These are phyloP conservation scores for Steinernema feltiae DNA, from an alignment of 1,140 invertebrate genomes.

Conservation along the genomic window DNA sequence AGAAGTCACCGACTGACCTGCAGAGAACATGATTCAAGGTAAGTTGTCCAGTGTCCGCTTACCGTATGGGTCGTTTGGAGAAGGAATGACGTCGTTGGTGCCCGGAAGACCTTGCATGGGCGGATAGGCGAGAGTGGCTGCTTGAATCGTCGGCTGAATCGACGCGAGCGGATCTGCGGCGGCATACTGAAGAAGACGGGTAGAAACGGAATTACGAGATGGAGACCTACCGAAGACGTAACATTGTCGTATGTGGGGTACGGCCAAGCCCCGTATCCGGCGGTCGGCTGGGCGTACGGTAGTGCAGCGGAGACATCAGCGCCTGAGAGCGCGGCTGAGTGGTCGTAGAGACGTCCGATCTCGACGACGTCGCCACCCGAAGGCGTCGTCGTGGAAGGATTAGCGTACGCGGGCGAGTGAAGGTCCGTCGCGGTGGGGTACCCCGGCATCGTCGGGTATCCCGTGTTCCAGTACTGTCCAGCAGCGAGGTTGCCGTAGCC, in stretches of 20 bases:
- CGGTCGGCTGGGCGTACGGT: neutral
- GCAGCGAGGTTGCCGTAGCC: neutral
- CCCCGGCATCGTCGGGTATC: neutral
- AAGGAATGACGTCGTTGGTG: neutral
- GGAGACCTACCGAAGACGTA: neutral
- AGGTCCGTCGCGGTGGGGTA: neutral
- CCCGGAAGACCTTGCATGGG: conserved; percentile 3
- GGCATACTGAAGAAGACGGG: neutral
- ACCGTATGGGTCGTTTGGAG: neutral
- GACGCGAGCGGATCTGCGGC: neutral
- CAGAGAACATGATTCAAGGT: neutral
- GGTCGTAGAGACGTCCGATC: neutral
- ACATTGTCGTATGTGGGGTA: neutral
- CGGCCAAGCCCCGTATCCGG: neutral
- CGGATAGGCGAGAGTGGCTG: neutral
- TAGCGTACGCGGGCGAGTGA: neutral
- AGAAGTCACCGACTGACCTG: no score
- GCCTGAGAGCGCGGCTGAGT: neutral
- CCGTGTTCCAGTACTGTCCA: neutral
- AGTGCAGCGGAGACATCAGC: neutral
- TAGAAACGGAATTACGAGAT: neutral
- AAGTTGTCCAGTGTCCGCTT: neutral
- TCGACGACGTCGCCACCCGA: neutral
- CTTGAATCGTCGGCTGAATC: neutral
- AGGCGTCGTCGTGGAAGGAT: neutral